A percentile compares a stretch with the other conserved stretches of the same genome.
phyloP scores from a whole-genome alignment of 2,888 invertebrate species.

The Platycheirus albimanus region DNA sequence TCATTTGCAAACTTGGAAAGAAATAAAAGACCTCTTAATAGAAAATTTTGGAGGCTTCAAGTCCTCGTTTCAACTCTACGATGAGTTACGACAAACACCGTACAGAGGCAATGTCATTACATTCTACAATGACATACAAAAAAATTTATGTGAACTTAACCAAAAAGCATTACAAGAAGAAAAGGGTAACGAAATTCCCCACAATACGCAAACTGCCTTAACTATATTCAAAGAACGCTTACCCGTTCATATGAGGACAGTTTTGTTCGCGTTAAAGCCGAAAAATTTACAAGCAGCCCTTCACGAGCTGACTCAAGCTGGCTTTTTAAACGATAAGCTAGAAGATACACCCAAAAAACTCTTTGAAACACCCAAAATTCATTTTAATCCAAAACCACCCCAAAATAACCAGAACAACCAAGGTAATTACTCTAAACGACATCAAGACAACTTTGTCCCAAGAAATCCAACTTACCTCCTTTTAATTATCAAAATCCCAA shows the following conservation, averaged over 20 bases:
- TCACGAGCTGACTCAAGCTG: background rate
- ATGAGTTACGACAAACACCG: constrained; percentile 1
- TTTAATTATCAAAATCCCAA: constrained; percentile 8
- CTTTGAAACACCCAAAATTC: too few species aligned
- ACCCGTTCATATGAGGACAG: background rate
- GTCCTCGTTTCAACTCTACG: background rate
- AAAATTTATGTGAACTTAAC: constrained; percentile 3
- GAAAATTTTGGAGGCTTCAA: constrained; percentile 9
- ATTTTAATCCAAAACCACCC: too few species aligned
- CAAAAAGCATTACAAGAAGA: constrained; percentile 2
- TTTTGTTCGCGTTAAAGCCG: background rate
- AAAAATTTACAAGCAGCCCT: background rate
- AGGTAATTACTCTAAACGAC: background rate
- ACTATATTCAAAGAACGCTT: background rate
- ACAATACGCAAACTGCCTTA: constrained; percentile 1
- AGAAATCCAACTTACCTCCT: background rate
- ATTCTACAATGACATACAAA: constrained; percentile 9
- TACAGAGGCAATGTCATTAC: constrained; percentile 3
- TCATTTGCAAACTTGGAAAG: too few species aligned
- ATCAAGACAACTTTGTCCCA: background rate
- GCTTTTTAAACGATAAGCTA: background rate
- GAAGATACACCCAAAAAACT: background rate
- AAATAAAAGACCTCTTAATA: too few species aligned
- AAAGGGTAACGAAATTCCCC: background rate
- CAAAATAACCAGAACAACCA: background rate